Evolutionary conservation across 2,888 invertebrate genomes (phyloP).

Genomic region (Exephanes ischioxanthus): DNA sequence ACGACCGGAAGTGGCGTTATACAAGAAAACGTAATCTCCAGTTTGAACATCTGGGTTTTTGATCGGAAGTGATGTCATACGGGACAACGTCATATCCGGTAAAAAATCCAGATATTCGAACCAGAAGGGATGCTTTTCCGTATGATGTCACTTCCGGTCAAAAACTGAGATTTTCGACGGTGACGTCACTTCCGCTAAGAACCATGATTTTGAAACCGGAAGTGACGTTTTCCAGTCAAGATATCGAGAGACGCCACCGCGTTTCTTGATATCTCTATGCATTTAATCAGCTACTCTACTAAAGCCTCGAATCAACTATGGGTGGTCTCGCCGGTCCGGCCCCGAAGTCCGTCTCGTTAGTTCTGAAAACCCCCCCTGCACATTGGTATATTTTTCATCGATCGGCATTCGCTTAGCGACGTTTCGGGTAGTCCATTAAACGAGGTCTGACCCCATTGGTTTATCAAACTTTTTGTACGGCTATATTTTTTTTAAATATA

Average conservation of each 20-base stretch:
- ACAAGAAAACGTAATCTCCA: too few species aligned
- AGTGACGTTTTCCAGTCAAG: background rate
- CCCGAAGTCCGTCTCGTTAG: conserved; percentile 15
- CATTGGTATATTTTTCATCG: conserved; percentile 14
- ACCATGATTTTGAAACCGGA: conserved; percentile 24
- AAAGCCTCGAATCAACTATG: conserved; percentile 48
- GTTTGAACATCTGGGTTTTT: too few species aligned
- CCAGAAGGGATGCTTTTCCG: background rate
- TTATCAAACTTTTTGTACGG: background rate
- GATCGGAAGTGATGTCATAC: too few species aligned
- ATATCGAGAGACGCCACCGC: too few species aligned
- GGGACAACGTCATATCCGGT: too few species aligned
- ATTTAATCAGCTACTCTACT: conserved; percentile 53
- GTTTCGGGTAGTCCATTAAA: background rate
- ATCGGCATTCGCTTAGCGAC: background rate
- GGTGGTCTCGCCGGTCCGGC: conserved; percentile 32
- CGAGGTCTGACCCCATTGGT: background rate
- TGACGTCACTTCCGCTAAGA: conserved; percentile 10
- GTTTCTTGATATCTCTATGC: conserved; percentile 10
- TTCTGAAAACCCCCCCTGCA: background rate
- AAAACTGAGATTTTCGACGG: background rate
- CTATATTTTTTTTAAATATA: background rate
- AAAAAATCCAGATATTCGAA: too few species aligned
- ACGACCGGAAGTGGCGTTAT: too few species aligned
- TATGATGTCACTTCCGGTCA: too few species aligned